A percentile compares a stretch with the other conserved stretches of the same genome.
phyloP scores from a whole-genome alignment of 2,888 invertebrate genomes.

The Caenorhabditis afra region DNA sequence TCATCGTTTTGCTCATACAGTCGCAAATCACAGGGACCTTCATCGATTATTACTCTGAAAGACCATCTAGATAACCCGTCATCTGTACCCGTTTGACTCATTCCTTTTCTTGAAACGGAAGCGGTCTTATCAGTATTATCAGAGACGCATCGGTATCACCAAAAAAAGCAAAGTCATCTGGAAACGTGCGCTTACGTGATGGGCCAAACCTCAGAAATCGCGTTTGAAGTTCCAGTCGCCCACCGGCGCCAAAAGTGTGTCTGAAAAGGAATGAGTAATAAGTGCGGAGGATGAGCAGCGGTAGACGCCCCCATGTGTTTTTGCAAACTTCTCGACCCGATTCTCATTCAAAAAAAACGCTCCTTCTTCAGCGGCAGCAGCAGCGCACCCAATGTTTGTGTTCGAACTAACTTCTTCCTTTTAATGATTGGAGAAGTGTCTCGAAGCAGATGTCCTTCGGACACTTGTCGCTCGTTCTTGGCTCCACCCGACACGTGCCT shows the following conservation, averaged over 20 bases:
- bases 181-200: constrained; percentile 11
- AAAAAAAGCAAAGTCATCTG: constrained; percentile 11
- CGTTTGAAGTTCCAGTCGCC: background rate
- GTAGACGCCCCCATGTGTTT: background rate
- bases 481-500: constrained; percentile 24
- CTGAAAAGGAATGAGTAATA: constrained; percentile 33
- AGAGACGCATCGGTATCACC: background rate
- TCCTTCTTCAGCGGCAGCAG: background rate
- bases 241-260: constrained; percentile 31
- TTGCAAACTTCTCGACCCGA: background rate
- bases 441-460: constrained; percentile 47
- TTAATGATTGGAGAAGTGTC: constrained; percentile 26
- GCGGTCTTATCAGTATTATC: constrained; percentile 28
- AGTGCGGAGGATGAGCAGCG: background rate
- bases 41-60: no score
- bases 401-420: constrained; percentile 12
- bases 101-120: constrained; percentile 22
- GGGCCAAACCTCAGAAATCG: constrained; percentile 16
- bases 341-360: background rate
- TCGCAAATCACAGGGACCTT: no score
- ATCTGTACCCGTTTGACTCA: constrained; percentile 8
- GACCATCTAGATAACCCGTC: no score
- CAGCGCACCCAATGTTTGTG: background rate
- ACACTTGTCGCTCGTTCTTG: constrained; percentile 48
- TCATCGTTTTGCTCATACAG: no score